Percentiles rank a stretch among this genome's conserved stretches.
These are phyloP conservation scores for Andrena bucephala DNA, from an alignment of 2,888 invertebrate genomes.

Conservation along the genomic window DNA sequence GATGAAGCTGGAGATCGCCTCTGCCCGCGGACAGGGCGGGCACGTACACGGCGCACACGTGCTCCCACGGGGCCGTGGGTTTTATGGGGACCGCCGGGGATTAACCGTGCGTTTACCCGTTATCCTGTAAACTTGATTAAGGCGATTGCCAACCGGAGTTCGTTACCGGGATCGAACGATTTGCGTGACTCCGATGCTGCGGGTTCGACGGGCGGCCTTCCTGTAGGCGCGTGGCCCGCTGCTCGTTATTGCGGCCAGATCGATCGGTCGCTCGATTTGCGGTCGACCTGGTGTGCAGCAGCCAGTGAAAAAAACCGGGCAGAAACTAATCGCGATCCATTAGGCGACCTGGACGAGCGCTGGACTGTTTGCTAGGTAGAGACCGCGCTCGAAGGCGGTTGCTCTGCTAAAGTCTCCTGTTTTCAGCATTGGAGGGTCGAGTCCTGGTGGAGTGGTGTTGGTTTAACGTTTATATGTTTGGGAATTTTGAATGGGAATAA, in stretches of 20 bases:
- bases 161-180: conserved; percentile 70
- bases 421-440: not conserved
- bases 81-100: conserved; percentile 54
- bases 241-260: conserved; percentile 37
- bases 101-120: conserved; percentile 71
- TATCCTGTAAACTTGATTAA: conserved; percentile 73
- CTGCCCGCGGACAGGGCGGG: not conserved
- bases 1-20: not conserved
- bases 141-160: conserved; percentile 69
- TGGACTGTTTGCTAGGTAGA: not conserved
- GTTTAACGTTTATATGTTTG: not conserved
- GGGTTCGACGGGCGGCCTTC: conserved; percentile 15
- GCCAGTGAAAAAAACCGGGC: conserved; percentile 25
- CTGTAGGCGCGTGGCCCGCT: conserved; percentile 13
- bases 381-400: not conserved
- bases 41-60: conserved; percentile 13
- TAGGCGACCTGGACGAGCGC: not conserved
- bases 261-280: conserved; percentile 54
- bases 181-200: conserved; percentile 66
- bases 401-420: not conserved
- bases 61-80: conserved; percentile 17
- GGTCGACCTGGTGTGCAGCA: conserved; percentile 9
- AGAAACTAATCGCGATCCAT: conserved; percentile 40
- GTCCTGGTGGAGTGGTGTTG: not conserved
- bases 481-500: too few species aligned